Evolutionary conservation across 1,140 invertebrate species (phyloP), one percentile per base, ranked within the genome.

Genomic region (Drepana arcuata): DNA sequence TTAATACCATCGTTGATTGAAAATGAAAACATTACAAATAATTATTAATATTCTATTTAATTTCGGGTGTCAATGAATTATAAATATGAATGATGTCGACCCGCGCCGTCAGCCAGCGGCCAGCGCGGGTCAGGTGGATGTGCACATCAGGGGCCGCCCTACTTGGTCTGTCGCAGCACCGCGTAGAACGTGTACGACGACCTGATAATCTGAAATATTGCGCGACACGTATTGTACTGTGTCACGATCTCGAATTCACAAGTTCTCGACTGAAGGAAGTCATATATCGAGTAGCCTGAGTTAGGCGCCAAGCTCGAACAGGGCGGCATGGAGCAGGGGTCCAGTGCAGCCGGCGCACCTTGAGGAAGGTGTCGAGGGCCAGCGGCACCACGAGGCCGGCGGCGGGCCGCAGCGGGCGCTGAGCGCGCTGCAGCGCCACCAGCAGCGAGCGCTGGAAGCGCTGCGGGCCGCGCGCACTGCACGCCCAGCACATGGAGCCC

Each of bases 161-260:
- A 72, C 26, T 79, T 73, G 0, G 69, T 79, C 31, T 79, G 74
- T 7, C 69, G 55, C 10, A 79, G 52, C 6, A 79, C 71, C 2
- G 74, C 67, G 43, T 75, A 79, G 41, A 79, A 75, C 0, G 69
- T 75, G 33, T 79, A 79, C 1, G 74, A 79, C 0, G 69, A 79
- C 33, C 68, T 79, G 15, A 79, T 45, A 14, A 79, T 79, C 71
- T 79, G 67, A 44, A 67, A 73, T 52, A 26, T n/a, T n/a, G n/a
- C n/a, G n/a, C n/a, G n/a, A n/a, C n/a, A n/a, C n/a, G n/a, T n/a
- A n/a, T n/a, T n/a, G n/a, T n/a, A n/a, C n/a, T n/a, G n/a, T n/a
- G n/a, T n/a, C n/a, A n/a, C n/a, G n/a, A n/a, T n/a, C n/a, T n/a
- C n/a, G n/a, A n/a, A n/a, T n/a, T n/a, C n/a, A n/a, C n/a, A n/a